Base-by-base conservation (phyloP, 2,797 vertebrate species). In the Erethizon dorsatum region DNA sequence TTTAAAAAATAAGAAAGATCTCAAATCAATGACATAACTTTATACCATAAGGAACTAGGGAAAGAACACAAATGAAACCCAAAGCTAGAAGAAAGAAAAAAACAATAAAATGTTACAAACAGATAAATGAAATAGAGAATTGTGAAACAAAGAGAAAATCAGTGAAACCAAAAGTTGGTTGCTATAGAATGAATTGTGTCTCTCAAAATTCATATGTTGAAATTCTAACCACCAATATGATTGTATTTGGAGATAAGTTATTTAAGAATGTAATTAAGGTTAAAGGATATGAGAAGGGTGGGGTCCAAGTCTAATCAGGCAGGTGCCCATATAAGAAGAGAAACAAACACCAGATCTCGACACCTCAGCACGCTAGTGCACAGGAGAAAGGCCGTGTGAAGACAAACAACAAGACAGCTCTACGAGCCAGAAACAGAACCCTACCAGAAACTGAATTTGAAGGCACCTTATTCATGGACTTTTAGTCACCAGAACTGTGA, bases 71-170 rank as follows among this genome's bases (percentile, higher is more conserved):
- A 69, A 56, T 5, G 14, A 71, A 86, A 86, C 73, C 73, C 54
- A 83, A 88, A 83, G 26, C 59, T 59, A 69, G n/a, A 37, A 92
- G 67, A 83, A 88, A 56, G 11, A 83, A 83, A 14, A 10, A 75
- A 45, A 77, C 52, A 8, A 41, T 57, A 67, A 77, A 83, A 86
- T 83, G 33, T 90, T 50, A 80, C 63, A 41, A 13, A 45, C 33
- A 71, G 5, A 50, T 26, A 57, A 63, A 77, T 52, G 20, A 59
- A 67, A 88, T 45, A 77, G 41, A 63, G 26, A 78, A 85, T 41
- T 75, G 47, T 75, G 52, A 71, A 67, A 54, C 50, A 94, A 78
- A 89, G 37, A 79, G 50, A 83, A 89, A 84, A 41, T 67, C n/a
- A 57, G 22, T 41, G 5, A 86, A 82, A 45, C 15, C 45, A 82